Conservation (phyloP, 2,113 vertebrate species). For the Hepsetus odoe region DNA sequence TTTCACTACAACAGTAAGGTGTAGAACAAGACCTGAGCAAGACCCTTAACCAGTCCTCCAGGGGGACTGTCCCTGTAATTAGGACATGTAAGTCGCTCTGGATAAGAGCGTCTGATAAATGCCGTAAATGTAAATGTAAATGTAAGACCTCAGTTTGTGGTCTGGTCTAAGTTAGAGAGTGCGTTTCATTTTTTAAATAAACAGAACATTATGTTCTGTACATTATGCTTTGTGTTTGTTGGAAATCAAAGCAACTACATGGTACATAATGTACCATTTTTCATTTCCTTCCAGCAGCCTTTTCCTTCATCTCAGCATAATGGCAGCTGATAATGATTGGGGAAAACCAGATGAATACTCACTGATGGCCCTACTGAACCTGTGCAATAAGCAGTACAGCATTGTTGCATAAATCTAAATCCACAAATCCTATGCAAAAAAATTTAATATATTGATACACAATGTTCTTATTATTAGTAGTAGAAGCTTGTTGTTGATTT, state of each 20-base stretch:
- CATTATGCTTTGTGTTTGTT: neutral
- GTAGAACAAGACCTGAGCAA: too few relatives aligned
- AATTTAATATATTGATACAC: neutral
- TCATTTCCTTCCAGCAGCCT: neutral
- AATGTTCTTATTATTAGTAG: too few relatives aligned
- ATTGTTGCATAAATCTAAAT: neutral
- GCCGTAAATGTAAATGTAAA: too few relatives aligned
- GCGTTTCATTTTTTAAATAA: neutral
- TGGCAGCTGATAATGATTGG: neutral
- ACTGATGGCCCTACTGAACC: neutral
- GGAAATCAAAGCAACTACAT: neutral
- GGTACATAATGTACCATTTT: neutral
- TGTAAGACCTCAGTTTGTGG: neutral
- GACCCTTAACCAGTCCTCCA: too few relatives aligned
- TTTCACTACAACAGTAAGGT: too few relatives aligned
- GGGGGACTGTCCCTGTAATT: too few relatives aligned
- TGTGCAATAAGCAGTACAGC: neutral
- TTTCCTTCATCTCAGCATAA: slow-evolving; percentile 8
- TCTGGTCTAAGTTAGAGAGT: neutral
- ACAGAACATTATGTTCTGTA: neutral
- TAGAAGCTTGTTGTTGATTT: too few relatives aligned
- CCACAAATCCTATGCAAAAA: neutral
- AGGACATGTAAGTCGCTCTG: too few relatives aligned
- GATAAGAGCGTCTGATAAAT: too few relatives aligned
- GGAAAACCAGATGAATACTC: neutral